These are phyloP conservation scores for Lissonota sp. DNA, from an alignment of 2,888 invertebrate genomes.

Conservation along the genomic window DNA sequence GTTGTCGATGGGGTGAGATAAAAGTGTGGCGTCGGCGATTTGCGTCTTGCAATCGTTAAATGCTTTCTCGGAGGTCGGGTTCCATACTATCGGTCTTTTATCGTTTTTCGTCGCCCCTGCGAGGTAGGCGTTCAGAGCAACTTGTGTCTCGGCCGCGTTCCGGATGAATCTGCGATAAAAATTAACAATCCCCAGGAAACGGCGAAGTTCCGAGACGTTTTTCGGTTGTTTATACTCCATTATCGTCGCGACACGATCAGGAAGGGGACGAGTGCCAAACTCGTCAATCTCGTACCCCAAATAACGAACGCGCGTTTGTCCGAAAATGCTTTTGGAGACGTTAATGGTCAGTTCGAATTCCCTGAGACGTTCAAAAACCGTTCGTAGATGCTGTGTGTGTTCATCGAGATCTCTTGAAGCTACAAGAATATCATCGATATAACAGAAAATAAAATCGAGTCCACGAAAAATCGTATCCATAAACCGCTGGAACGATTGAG, in stretches of 20 bases:
- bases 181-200: background rate
- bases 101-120: slow-evolving; percentile 1
- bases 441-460: slow-evolving; percentile 70
- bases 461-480: slow-evolving; percentile 69
- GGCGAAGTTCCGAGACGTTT: background rate
- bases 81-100: slow-evolving; percentile 3
- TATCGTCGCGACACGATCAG: background rate
- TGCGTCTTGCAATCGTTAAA: slow-evolving; percentile 3
- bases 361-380: slow-evolving; percentile 7
- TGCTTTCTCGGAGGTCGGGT: background rate
- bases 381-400: slow-evolving; percentile 13
- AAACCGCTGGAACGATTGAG: slow-evolving; percentile 77
- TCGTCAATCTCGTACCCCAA: background rate
- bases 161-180: slow-evolving; percentile 13
- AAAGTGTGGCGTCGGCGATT: slow-evolving; percentile 9
- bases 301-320: background rate
- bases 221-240: slow-evolving; percentile 4
- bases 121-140: background rate
- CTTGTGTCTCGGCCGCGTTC: background rate
- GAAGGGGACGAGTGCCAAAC: background rate
- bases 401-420: slow-evolving; percentile 12
- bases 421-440: slow-evolving; percentile 66
- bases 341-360: slow-evolving; percentile 10
- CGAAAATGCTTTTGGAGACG: background rate
- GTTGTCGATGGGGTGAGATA: slow-evolving; percentile 1